Conservation (phyloP, 2,113 vertebrate genomes). For the Leptobrachium ailaonicum region DNA sequence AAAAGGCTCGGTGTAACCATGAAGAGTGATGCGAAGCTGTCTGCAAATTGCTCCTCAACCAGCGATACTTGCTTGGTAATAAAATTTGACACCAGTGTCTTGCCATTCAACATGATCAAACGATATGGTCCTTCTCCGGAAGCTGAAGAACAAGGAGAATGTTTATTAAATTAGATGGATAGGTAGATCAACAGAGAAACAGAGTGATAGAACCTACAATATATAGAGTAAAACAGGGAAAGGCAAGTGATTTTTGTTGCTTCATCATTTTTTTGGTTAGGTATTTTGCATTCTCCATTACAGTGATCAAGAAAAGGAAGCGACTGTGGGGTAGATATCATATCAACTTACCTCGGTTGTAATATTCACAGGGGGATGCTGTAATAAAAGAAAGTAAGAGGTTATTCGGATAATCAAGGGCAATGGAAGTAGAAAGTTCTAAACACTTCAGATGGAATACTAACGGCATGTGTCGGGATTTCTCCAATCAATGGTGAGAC, state of each 20-base stretch:
- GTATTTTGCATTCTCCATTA: too few species aligned
- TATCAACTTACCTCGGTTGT: conserved; percentile 42
- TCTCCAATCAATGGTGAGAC: conserved; percentile 45
- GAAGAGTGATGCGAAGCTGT: conserved; percentile 19
- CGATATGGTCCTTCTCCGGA: conserved; percentile 40
- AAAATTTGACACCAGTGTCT: conserved; percentile 16
- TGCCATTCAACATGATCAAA: conserved; percentile 22
- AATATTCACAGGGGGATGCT: conserved; percentile 50
- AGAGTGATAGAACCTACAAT: too few species aligned
- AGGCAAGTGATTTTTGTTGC: too few species aligned
- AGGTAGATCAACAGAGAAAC: too few species aligned
- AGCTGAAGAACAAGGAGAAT: conserved; percentile 15
- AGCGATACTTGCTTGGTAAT: conserved; percentile 5
- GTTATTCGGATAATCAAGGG: background rate
- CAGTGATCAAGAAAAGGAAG: too few species aligned
- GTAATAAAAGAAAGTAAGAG: background rate
- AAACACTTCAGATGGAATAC: background rate
- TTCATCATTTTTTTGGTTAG: too few species aligned
- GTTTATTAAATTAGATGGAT: too few species aligned
- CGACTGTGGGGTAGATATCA: too few species aligned
- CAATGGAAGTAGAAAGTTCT: background rate
- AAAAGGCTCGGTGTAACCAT: conserved; percentile 45
- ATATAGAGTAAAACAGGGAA: too few species aligned
- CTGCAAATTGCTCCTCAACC: background rate
- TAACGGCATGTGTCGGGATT: conserved; percentile 49